Conservation (phyloP, 2,113 vertebrate genomes). For the Laticauda colubrina region DNA sequence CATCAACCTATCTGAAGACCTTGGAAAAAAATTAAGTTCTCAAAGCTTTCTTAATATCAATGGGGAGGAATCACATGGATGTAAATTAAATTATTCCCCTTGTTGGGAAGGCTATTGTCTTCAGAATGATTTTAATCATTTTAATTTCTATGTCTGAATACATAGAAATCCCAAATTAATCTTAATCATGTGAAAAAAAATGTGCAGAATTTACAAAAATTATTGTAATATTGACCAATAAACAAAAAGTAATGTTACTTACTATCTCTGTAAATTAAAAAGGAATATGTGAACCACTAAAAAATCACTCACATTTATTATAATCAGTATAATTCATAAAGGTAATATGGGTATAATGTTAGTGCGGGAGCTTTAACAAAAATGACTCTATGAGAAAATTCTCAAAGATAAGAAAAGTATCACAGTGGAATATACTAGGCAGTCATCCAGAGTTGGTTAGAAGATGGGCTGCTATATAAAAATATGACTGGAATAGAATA, state of each 20-base stretch:
- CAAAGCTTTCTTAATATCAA: neutral
- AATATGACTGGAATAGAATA: neutral
- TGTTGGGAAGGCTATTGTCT: neutral
- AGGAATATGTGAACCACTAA: too few species aligned
- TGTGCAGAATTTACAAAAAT: neutral
- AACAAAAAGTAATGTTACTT: neutral
- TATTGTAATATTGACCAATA: neutral
- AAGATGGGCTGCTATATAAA: neutral
- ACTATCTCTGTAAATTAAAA: neutral
- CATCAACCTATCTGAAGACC: neutral
- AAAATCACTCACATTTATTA: too few species aligned
- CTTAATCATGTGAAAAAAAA: neutral
- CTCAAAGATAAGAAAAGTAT: neutral
- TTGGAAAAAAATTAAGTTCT: neutral
- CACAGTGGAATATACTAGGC: neutral
- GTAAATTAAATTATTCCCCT: neutral
- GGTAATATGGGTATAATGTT: neutral
- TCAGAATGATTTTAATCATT: neutral
- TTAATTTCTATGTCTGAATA: neutral
- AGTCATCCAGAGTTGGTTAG: neutral
- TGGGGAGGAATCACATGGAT: neutral
- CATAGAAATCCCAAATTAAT: neutral
- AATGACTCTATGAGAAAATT: neutral
- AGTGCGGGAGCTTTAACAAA: neutral
- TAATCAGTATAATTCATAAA: too few species aligned